These are phyloP conservation scores for Conus ventricosus DNA, from an alignment of 1,140 invertebrate genomes.

Conservation along the genomic window DNA sequence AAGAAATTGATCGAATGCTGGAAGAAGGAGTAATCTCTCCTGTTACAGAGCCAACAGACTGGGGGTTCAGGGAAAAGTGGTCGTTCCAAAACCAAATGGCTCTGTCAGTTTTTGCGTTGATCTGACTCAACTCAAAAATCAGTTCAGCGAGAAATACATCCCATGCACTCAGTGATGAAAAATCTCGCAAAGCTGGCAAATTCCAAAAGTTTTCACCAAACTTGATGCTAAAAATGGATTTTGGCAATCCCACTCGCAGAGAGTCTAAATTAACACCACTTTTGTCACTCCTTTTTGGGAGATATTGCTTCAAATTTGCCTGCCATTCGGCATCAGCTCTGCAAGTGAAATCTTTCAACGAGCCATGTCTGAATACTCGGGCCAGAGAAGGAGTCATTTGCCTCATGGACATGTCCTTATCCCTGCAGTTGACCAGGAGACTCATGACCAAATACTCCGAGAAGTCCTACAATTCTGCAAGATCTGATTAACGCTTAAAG, in stretches of 20 bases:
- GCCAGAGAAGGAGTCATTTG: conserved; percentile 27
- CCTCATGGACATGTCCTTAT: conserved; percentile 59
- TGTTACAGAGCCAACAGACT: too few relatives aligned
- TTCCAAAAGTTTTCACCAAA: conserved; percentile 66
- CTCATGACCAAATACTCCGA: conserved; percentile 57
- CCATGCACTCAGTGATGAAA: not conserved
- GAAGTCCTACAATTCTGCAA: conserved; percentile 38
- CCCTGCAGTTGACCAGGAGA: conserved; percentile 41
- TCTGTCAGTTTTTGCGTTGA: too few relatives aligned
- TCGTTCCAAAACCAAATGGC: too few relatives aligned
- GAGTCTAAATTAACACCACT: conserved; percentile 38
- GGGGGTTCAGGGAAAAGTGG: too few relatives aligned
- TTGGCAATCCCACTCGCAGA: conserved; percentile 41
- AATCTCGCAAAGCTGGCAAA: conserved; percentile 24
- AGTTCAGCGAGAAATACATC: not conserved
- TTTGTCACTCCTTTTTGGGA: conserved; percentile 71
- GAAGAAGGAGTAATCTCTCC: too few relatives aligned
- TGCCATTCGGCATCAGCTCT: conserved; percentile 73
- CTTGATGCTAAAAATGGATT: conserved; percentile 41
- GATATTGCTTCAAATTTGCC: conserved; percentile 66
- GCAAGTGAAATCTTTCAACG: conserved; percentile 47
- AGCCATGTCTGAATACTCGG: conserved; percentile 40
- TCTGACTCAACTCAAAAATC: too few relatives aligned
- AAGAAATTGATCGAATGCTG: too few relatives aligned
- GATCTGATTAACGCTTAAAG: conserved; percentile 63